phyloP scores from a whole-genome alignment of 2,797 vertebrate species.

The Apodemus agrarius region DNA sequence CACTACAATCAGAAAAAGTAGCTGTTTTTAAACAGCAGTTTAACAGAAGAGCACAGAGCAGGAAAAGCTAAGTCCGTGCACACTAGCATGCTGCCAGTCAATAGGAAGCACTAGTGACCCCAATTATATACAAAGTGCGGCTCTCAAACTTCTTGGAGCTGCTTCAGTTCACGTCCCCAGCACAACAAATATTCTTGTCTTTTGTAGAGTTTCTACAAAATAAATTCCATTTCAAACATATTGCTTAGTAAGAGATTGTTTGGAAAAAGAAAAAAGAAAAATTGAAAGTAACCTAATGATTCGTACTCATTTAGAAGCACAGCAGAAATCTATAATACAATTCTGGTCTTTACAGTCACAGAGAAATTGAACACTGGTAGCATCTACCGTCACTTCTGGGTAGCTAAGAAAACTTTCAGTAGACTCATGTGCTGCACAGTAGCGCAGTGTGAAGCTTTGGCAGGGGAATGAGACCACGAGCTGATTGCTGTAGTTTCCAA shows the following conservation, averaged over 20 bases:
- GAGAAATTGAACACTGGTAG: background rate
- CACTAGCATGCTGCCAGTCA: background rate
- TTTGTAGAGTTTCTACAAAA: constrained; percentile 48
- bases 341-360: background rate
- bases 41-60: background rate
- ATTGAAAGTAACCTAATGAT: constrained; percentile 31
- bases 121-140: background rate
- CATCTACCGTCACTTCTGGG: background rate
- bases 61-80: background rate
- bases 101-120: background rate
- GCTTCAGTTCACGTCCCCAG: constrained; percentile 24
- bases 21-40: background rate
- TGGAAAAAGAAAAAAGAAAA: constrained; percentile 37
- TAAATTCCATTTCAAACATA: constrained; percentile 33
- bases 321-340: constrained; percentile 6
- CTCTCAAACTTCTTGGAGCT: background rate
- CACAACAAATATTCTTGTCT: constrained; percentile 17
- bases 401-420: constrained; percentile 26
- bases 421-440: background rate
- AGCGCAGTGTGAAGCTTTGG: constrained; percentile 24
- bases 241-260: constrained; percentile 13
- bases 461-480: background rate
- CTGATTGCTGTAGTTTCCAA: background rate
- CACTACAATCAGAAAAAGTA: background rate
- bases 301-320: background rate